These are phyloP conservation scores for Amiota minor DNA, from an alignment of 2,888 invertebrate genomes.

Conservation along the genomic window DNA sequence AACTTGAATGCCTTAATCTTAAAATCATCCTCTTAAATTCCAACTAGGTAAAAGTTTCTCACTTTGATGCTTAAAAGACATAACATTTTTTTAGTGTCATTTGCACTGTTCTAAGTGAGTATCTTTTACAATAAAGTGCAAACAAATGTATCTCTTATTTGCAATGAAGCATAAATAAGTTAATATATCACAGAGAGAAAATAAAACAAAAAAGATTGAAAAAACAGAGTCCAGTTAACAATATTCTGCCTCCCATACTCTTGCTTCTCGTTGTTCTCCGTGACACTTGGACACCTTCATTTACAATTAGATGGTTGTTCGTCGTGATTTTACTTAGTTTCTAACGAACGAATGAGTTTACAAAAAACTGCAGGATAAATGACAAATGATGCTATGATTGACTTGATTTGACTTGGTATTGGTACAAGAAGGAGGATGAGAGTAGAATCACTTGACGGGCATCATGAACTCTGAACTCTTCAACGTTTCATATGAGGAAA, in stretches of 20 bases:
- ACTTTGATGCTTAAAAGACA: no score
- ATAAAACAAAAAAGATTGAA: background rate
- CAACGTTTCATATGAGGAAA: no score
- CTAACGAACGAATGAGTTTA: background rate
- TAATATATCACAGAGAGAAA: background rate
- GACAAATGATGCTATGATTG: conserved; percentile 66
- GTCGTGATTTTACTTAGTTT: background rate
- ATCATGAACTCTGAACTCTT: no score
- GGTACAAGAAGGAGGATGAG: no score
- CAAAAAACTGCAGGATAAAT: conserved; percentile 36
- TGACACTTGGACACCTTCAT: conserved; percentile 19
- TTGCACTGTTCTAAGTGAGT: no score
- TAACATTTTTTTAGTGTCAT: no score
- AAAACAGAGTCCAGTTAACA: background rate
- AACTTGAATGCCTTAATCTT: no score
- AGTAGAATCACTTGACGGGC: no score
- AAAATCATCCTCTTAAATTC: no score
- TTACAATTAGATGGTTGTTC: background rate
- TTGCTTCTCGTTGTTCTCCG: background rate
- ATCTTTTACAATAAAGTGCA: background rate
- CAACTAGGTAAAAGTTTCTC: no score
- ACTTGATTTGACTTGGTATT: conserved; percentile 42
- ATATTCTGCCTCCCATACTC: background rate
- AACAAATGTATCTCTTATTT: conserved; percentile 14
- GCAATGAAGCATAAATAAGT: conserved; percentile 1